Evolutionary conservation across 2,888 invertebrate genomes (phyloP).

Genomic region (Julus scanicus): DNA sequence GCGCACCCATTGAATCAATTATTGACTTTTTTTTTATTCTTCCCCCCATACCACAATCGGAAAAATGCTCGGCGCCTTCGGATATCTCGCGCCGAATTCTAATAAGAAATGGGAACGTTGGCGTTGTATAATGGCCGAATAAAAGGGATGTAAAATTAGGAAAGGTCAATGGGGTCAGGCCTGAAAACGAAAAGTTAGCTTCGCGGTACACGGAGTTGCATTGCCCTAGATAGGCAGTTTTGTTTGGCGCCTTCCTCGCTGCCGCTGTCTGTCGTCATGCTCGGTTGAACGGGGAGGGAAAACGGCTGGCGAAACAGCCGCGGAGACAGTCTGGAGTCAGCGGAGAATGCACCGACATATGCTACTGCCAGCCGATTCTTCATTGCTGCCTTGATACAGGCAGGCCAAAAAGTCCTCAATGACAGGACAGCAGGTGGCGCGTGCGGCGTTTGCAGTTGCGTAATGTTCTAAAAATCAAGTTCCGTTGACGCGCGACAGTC

Average conservation of each 20-base stretch:
- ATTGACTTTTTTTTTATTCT: not conserved
- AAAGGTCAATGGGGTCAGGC: not conserved
- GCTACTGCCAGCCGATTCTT: not conserved
- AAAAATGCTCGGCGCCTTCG: slow-evolving; percentile 2
- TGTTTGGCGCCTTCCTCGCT: slow-evolving; percentile 34
- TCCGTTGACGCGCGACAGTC: too few species aligned
- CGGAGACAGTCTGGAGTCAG: slow-evolving; percentile 44
- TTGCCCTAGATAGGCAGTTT: slow-evolving; percentile 23
- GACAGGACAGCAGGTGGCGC: too few species aligned
- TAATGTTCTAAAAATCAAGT: too few species aligned
- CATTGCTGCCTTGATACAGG: too few species aligned
- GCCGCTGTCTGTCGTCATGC: slow-evolving; percentile 43
- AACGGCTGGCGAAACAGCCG: not conserved
- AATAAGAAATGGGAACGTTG: slow-evolving; percentile 19
- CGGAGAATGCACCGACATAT: slow-evolving; percentile 1
- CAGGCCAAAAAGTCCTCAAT: too few species aligned
- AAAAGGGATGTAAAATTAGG: not conserved
- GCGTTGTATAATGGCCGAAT: slow-evolving; percentile 19
- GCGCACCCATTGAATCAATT: slow-evolving; percentile 11
- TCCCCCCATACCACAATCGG: not conserved
- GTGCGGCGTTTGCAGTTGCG: too few species aligned
- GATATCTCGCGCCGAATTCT: not conserved
- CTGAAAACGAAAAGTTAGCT: not conserved
- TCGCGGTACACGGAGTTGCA: not conserved
- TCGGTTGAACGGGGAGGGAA: slow-evolving; percentile 34